Evolutionary conservation across 2,113 vertebrate species (phyloP), one percentile per base, ranked within the genome.

Genomic region (Rhea pennata): DNA sequence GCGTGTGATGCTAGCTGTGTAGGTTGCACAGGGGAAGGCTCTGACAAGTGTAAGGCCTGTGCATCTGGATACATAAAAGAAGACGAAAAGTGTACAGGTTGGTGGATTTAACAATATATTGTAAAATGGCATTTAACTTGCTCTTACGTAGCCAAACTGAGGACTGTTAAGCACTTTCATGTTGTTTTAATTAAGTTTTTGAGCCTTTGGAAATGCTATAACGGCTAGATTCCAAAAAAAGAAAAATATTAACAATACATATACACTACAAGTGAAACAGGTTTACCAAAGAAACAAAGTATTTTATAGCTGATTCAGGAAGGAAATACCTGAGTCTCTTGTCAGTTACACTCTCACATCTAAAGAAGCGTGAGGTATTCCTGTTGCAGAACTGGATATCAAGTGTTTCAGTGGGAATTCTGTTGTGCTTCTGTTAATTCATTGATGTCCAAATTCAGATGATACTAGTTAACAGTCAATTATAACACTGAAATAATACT

Each of bases 1-100:
- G 99, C 96, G 8, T 99, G 99, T 92, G 98, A 99, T 86, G 56
- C 85, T 40, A 98, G 97, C 42, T 99, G 99, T 48, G 31, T 97
- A 5, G 98, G 98, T 56, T 99, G 99, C 97, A 98, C 97, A 4
- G 99, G 98, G 27, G 96, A 98, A 59, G 99, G 99, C 15, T 98
- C 99, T 10, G 97, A 96, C 26, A 91, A 96, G 31, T 99, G 99
- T 70, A 97, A 96, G 16, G 93, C 95, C 50, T 99, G 99, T 36
- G 51, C 98, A 50, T 24, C 97, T 2, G 99, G 99, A 50, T 99
- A 99, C 54, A 2, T 88, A 13, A 97, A 98, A 46, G 95, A 98
- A 74, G 98, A 97, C 21, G 98, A 98, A 58, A 98, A 97, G 75
- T 99, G 99, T 86, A 78, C 98, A 98, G 99, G 99, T 99, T 93